Base-by-base conservation (phyloP, 2,113 vertebrate genomes). In the Caracal caracal region DNA sequence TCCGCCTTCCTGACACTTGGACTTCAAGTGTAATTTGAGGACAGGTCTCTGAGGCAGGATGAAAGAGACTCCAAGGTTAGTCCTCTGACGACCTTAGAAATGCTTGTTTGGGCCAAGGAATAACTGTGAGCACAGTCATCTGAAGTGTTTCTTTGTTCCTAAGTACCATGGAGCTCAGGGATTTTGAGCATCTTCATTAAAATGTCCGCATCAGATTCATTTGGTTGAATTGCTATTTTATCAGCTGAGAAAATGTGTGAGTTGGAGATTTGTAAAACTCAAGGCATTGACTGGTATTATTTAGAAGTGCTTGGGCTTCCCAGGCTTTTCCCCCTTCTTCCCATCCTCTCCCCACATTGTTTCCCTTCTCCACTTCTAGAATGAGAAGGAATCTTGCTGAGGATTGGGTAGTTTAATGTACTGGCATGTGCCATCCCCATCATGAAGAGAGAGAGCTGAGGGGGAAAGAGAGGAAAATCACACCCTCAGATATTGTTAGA, bases 361-460 rank as follows among this genome's bases (percentile, higher is more conserved):
- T 75, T 65, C 59, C 75, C 53, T 87, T 51, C 73, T 82, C 47
- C 19, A 26, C 68, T 82, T 88, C 95, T 80, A 68, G 92, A 53
- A n/a, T 30, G 37, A 90, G 75, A 47, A 37, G 76, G 53, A 82
- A 9, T 85, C 68, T 51, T 37, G 40, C 47, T 59, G 28, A 43
- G 10, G 5, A 65, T 80, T 33, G 35, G 61, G 19, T 49, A 24
- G 53, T 80, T 96, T 76, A 47, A n/a, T 33, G 19, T 33, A 2
- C 51, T 0, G 6, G 22, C 40, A 47, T 3, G 5, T 47, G 22
- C 76, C n/a, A 35, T 20, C 13, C 43, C 0, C 4, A 51, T 12
- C 47, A 12, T 2, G 33, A 76, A 68, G 33, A 84, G 68, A 84
- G 68, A 61, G 20, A 19, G 49, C 53, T 43, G 53, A 85, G 40